Percentiles rank a stretch among this genome's conserved stretches.
These are phyloP conservation scores for Aspidoscelis tigris DNA, from an alignment of 2,113 vertebrate species.

Conservation along the genomic window DNA sequence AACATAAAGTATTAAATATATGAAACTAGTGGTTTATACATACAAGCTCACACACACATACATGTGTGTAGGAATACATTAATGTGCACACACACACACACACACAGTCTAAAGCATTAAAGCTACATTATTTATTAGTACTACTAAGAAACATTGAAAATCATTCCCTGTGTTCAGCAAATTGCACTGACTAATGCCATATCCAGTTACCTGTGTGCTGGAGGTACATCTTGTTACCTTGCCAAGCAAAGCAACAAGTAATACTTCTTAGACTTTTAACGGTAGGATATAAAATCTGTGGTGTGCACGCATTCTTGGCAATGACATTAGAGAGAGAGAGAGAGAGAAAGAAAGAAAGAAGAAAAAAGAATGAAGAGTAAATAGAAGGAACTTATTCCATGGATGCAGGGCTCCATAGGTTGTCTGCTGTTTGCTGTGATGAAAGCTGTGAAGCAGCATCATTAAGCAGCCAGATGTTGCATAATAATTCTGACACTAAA, in stretches of 20 bases:
- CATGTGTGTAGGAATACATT: slow-evolving; percentile 7
- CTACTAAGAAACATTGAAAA: slow-evolving; percentile 55
- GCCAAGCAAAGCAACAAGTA: slow-evolving; percentile 79
- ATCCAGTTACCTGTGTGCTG: slow-evolving; percentile 77
- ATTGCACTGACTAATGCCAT: slow-evolving; percentile 67
- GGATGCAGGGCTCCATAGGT: background rate
- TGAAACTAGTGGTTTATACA: slow-evolving; percentile 13
- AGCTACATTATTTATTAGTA: slow-evolving; percentile 50
- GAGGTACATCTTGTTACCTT: slow-evolving; percentile 71
- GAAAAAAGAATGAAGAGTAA: slow-evolving; percentile 68
- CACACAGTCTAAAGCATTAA: slow-evolving; percentile 32
- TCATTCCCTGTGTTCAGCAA: slow-evolving; percentile 75
- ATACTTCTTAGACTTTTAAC: slow-evolving; percentile 72
- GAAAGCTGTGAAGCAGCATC: background rate
- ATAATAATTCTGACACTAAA: background rate
- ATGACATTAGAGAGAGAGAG: slow-evolving; percentile 54
- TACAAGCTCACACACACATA: slow-evolving; percentile 1
- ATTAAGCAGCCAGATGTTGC: background rate
- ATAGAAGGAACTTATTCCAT: slow-evolving; percentile 44
- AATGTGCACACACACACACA: background rate
- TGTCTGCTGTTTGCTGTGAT: slow-evolving; percentile 22
- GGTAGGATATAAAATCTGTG: slow-evolving; percentile 61
- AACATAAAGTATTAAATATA: slow-evolving; percentile 25
- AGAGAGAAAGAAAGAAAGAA: slow-evolving; percentile 58
- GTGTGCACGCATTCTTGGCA: slow-evolving; percentile 60